Base-by-base conservation (phyloP, 1,140 invertebrate species). In the Caenorhabditis inopinata region DNA sequence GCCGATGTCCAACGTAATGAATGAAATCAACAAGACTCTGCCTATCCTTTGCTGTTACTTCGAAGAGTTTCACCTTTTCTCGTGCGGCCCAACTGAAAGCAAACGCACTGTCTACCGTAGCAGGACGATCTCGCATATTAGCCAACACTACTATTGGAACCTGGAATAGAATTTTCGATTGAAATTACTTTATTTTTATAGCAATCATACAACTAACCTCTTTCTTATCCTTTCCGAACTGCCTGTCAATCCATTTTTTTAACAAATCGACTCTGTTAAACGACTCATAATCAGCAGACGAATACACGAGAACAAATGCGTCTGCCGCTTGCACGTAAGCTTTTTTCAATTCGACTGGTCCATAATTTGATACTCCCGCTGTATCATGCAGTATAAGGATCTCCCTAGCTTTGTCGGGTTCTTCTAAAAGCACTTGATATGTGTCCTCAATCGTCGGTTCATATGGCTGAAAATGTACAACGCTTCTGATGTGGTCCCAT, bases 371-470 rank as follows among this genome's bases (percentile, higher is more conserved):
- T 16, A 86, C 45, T 48, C 86, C 86, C 7, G 83, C 85, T 7
- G 87, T 88, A 49, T 88, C 87, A 68, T 88, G 87, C 45, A 88
- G 87, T 25, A 87, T 81, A 7, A 88, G 53, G 27, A 86, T 76
- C 47, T 87, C 86, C 32, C 81, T 48, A 2, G 85, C 79, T 51
- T 76, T 58, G 16, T 82, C 83, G 9, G 75, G 49, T 27, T 79
- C 77, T 18, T 82, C 79, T 9, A 84, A 49, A 68, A 86, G 81
- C n/a, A 88, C 82, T 62, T 87, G 87, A 76, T 86, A 88, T 16
- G 87, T 88, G 73, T 88, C 87, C n/a, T 88, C 87, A 46, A 88
- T 86, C 23, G 87, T 88, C 11, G 87, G 84, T 21, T 68, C 45
- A 75, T 88, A 88, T 12, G 81, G 81, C 58, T 83, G 68, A n/a